Conservation (phyloP, 2,113 vertebrate genomes). For the Dipodomys ordii region DNA sequence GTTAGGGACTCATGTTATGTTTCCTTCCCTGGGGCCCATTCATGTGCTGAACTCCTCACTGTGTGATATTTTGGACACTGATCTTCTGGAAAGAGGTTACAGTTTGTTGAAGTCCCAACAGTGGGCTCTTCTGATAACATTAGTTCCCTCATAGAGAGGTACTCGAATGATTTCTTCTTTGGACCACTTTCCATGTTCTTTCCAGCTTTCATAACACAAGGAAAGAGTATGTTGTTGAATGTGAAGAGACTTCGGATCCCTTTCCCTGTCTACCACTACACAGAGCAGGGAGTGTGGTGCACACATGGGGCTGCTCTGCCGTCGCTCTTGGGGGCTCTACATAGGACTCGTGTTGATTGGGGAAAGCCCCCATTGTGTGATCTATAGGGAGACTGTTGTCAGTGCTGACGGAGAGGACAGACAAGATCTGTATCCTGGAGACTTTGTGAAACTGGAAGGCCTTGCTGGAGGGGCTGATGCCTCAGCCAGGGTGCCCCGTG, state of each 20-base stretch:
- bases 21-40: too few species aligned
- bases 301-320: background rate
- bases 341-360: background rate
- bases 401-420: too few species aligned
- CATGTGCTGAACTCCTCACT: background rate
- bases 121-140: background rate
- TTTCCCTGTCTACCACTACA: background rate
- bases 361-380: too few species aligned
- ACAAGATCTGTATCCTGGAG: background rate
- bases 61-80: background rate
- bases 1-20: background rate
- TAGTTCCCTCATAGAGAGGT: background rate
- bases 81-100: background rate
- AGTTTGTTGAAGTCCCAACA: background rate
- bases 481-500: background rate
- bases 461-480: background rate
- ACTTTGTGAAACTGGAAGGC: background rate
- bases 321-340: background rate
- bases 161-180: background rate
- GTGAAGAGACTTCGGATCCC: background rate
- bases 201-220: background rate
- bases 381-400: background rate
- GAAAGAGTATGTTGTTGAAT: background rate
- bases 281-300: accelerated
- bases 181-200: background rate